A percentile compares a stretch with the other conserved stretches of the same genome.
These are phyloP conservation scores for Anser cygnoides DNA, from an alignment of 2,113 vertebrate genomes.

Conservation along the genomic window DNA sequence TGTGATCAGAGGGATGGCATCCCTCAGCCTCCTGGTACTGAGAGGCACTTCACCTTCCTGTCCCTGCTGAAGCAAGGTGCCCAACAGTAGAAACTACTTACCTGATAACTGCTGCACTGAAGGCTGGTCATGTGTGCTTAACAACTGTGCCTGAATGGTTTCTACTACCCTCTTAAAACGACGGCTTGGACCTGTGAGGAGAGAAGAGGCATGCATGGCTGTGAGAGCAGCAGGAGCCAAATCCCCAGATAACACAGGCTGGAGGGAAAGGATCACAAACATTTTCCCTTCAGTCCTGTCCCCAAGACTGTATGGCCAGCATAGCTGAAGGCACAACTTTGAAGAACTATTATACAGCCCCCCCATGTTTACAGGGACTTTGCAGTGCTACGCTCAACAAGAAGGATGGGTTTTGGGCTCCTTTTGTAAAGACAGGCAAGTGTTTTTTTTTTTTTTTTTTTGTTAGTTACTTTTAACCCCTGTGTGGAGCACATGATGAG, in stretches of 20 bases:
- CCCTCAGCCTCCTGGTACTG: conserved; percentile 31
- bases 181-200: conserved; percentile 90
- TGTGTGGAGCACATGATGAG: not conserved
- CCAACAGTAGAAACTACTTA: conserved; percentile 79
- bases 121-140: conserved; percentile 97
- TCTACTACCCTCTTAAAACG: conserved; percentile 99
- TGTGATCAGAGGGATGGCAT: conserved; percentile 33
- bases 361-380: not conserved
- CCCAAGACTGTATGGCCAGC: not conserved
- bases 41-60: conserved; percentile 55
- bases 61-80: conserved; percentile 63
- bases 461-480: not conserved
- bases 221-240: not conserved
- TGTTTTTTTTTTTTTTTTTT: not conserved
- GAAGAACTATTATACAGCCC: not conserved
- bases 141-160: conserved; percentile 98
- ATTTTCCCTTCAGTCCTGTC: not conserved
- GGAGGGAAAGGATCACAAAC: not conserved
- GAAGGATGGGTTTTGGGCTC: not conserved
- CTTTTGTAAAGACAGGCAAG: not conserved
- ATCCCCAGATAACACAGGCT: not conserved
- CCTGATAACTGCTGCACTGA: conserved; percentile 96
- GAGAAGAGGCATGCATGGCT: not conserved
- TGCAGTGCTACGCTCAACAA: not conserved
- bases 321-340: not conserved